Base-by-base conservation (phyloP, 2,888 invertebrate species). In the Xanthia togata region DNA sequence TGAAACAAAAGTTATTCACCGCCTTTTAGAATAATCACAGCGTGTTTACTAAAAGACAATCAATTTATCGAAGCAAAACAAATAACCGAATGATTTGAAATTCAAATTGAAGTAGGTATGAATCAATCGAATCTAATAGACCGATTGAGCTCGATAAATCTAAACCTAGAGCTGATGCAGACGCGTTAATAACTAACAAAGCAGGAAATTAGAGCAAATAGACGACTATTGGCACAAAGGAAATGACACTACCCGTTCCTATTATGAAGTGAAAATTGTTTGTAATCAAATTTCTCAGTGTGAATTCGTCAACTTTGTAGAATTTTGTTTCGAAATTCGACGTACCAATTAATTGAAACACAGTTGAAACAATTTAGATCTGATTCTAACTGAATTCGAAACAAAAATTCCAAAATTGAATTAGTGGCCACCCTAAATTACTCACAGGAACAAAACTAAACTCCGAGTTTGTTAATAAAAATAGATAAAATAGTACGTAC, bases 171-270 rank as follows among this genome's bases (percentile, higher is more conserved):
- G 88, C 81, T 82, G 81, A 84, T 88, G 79, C 78, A 89, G 89
- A 89, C 90, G 84, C 88, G 83, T 89, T 91, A 89, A 88, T 88
- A 91, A 90, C 90, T 91, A 88, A 85, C 86, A 92, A 91, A 90
- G 88, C 91, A 93, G 93, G 93, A 93, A 92, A 93, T 94, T 90
- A 92, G 89, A 86, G 91, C 91, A 92, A 92, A 91, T 90, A 90
- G 91, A 89, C 90, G 91, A 89, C 90, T 89, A 93, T 92, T 92
- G 91, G 91, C 94, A 94, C 94, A 94, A 94, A 94, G 94, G 93
- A 94, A 94, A 93, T 93, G 89, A 88, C 89, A 90, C 90, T 89
- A 87, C 82, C 84, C 84, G 83, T 79, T 85, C 86, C 88, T 87
- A 90, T 90, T 87, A 88, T 87, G 85, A 83, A 83, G 81, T 74